phyloP scores from a whole-genome alignment of 2,888 invertebrate genomes.

The Drosophila leonis region DNA sequence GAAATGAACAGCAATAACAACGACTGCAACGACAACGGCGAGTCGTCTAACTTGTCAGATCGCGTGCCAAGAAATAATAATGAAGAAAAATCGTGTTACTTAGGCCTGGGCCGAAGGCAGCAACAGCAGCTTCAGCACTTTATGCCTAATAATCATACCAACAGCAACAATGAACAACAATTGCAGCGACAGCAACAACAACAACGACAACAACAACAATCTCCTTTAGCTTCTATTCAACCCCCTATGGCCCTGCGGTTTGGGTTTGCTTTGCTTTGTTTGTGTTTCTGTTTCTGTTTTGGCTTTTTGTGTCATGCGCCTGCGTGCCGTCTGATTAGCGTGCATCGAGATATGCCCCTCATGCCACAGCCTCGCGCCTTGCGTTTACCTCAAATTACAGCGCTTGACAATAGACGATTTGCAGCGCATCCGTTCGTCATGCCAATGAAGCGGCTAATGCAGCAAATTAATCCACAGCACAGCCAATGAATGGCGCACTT shows the following conservation, averaged over 20 bases:
- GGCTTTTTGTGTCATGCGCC: constrained; percentile 63
- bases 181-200: constrained; percentile 23
- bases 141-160: constrained; percentile 66
- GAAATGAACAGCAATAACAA: constrained; percentile 32
- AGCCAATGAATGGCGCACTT: not conserved
- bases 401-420: constrained; percentile 45
- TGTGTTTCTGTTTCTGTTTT: constrained; percentile 14
- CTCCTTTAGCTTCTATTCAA: constrained; percentile 26
- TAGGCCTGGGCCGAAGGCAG: constrained; percentile 51
- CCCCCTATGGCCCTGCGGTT: not conserved
- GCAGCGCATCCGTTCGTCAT: constrained; percentile 37
- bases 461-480: constrained; percentile 4
- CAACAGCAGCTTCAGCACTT: constrained; percentile 56
- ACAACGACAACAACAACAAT: constrained; percentile 20
- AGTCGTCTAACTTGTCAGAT: constrained; percentile 74
- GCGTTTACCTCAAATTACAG: constrained; percentile 26
- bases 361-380: constrained; percentile 1
- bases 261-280: constrained; percentile 2
- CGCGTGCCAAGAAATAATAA: constrained; percentile 82
- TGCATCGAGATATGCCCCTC: constrained; percentile 25
- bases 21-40: constrained; percentile 35
- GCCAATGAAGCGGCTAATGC: constrained; percentile 37
- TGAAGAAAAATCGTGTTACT: constrained; percentile 79
- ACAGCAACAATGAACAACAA: constrained; percentile 22
- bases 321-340: constrained; percentile 72